Conservation (phyloP, 23 tunicate species). For the Botrylloides violaceus region DNA sequence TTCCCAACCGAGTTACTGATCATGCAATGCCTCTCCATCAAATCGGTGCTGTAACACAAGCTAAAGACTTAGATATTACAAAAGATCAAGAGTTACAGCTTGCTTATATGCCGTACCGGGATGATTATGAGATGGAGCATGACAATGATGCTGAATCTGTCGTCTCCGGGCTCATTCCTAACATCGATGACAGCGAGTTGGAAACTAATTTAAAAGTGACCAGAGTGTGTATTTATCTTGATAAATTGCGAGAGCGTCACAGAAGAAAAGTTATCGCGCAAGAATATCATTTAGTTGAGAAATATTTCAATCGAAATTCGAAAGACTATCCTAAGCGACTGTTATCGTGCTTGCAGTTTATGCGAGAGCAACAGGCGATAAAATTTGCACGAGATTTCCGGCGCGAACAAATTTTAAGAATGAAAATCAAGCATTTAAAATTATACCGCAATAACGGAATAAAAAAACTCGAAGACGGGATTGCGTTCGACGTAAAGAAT, state of each 20-base stretch:
- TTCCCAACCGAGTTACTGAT: constrained; percentile 86
- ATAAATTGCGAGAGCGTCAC: constrained; percentile 56
- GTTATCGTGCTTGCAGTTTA: constrained; percentile 53
- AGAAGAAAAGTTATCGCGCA: constrained; percentile 60
- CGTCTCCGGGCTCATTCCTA: constrained; percentile 37
- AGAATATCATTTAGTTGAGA: constrained; percentile 75
- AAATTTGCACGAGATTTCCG: constrained; percentile 30
- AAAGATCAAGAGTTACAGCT: constrained; percentile 52
- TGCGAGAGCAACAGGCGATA: constrained; percentile 61
- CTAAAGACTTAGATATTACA: constrained; percentile 22
- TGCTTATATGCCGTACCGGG: constrained; percentile 91
- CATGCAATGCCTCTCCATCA: constrained; percentile 76
- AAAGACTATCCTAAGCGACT: constrained; percentile 30
- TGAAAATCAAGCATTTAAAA: constrained; percentile 42
- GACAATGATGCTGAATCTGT: constrained; percentile 83
- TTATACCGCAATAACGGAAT: constrained; percentile 69
- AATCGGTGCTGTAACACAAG: constrained; percentile 22
- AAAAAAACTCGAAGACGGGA: constrained; percentile 33
- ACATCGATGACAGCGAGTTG: constrained; percentile 53
- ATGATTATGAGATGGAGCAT: constrained; percentile 80
- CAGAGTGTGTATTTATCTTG: constrained; percentile 49
- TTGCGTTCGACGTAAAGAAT: constrained; percentile 14
- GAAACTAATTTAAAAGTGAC: constrained; percentile 68
- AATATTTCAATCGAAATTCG: constrained; percentile 32
- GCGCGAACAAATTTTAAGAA: constrained; percentile 43